Evolutionary conservation across 2,797 vertebrate genomes (phyloP).

Genomic region (Manis javanica): DNA sequence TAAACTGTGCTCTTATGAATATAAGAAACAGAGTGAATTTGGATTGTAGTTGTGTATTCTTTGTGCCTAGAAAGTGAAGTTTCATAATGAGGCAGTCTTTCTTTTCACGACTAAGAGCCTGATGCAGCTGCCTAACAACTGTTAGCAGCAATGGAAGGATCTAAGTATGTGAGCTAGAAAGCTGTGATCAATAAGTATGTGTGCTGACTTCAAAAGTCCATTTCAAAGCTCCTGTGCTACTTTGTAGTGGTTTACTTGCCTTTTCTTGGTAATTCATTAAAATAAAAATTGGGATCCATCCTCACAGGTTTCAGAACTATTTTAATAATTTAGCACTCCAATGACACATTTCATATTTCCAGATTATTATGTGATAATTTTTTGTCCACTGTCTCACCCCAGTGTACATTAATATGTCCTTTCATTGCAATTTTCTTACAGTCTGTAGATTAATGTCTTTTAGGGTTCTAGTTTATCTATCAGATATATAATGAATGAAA

Average conservation of each 20-base stretch:
- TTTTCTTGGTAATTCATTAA: conserved; percentile 24
- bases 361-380: background rate
- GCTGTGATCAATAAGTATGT: background rate
- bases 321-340: conserved; percentile 16
- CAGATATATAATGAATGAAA: background rate
- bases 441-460: background rate
- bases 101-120: conserved; percentile 5
- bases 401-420: background rate
- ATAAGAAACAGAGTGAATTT: conserved; percentile 30
- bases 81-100: background rate
- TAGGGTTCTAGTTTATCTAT: conserved; percentile 40
- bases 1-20: background rate
- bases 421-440: background rate
- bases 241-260: background rate
- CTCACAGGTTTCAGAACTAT: conserved; percentile 2
- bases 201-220: background rate
- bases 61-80: background rate
- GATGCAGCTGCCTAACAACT: background rate
- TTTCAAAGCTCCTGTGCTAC: background rate
- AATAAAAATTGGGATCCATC: conserved; percentile 5
- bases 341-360: conserved; percentile 16
- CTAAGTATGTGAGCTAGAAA: background rate
- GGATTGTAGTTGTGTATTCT: background rate
- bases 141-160: background rate
- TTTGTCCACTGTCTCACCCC: background rate